A percentile compares a stretch with the other conserved stretches of the same genome.
phyloP scores from a whole-genome alignment of 2,113 vertebrate species.

The Labeo rohita region DNA sequence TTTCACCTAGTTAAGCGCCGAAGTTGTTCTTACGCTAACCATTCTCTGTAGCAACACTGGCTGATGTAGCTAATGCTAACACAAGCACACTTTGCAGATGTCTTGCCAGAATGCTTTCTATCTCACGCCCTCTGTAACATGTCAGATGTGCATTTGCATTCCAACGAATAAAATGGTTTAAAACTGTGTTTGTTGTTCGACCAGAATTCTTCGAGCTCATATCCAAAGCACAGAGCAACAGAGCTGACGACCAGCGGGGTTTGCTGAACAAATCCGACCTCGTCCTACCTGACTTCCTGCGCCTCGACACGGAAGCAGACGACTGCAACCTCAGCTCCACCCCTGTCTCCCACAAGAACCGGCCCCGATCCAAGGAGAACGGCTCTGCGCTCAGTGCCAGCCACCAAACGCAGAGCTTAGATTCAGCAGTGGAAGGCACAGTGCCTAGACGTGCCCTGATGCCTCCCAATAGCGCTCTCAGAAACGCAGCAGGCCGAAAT shows the following conservation, averaged over 20 bases:
- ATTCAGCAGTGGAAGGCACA: conserved; percentile 70
- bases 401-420: conserved; percentile 76
- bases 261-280: conserved; percentile 96
- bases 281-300: conserved; percentile 93
- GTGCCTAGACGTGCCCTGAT: conserved; percentile 68
- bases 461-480: conserved; percentile 58
- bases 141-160: background rate
- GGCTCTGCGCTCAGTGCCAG: conserved; percentile 68
- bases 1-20: conserved; percentile 47
- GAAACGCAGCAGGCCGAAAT: conserved; percentile 63
- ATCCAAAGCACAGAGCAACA: conserved; percentile 98
- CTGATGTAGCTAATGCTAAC: conserved; percentile 67
- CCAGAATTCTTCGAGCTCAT: conserved; percentile 99
- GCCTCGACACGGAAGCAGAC: conserved; percentile 67
- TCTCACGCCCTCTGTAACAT: conserved; percentile 61
- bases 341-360: conserved; percentile 67
- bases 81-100: conserved; percentile 62
- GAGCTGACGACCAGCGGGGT: conserved; percentile 98
- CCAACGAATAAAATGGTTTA: conserved; percentile 28
- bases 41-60: conserved; percentile 67
- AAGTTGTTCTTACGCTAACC: conserved; percentile 55
- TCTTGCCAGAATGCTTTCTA: conserved; percentile 59
- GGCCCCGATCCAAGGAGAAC: conserved; percentile 67
- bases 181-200: conserved; percentile 54
- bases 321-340: conserved; percentile 71